Evolutionary conservation across 2,113 vertebrate genomes (phyloP), one percentile per base, ranked within the genome.

Genomic region (Melanostigma gelatinosum): DNA sequence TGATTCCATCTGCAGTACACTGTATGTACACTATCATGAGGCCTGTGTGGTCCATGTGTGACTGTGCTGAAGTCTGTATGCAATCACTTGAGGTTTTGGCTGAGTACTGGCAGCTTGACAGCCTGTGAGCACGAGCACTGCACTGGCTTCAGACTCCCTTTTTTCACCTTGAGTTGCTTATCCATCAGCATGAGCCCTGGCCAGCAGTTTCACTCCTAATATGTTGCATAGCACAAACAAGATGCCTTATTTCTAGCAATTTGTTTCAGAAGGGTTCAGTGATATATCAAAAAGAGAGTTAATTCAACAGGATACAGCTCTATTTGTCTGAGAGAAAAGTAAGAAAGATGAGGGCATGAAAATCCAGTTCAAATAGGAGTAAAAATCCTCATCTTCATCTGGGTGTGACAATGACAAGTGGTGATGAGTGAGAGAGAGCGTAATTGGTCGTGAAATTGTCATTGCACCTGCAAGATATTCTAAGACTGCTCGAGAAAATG

Each of bases 401-500:
- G 12, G 20, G 24, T 38, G 34, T 42, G 34, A 74, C 54, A 69
- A 12, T 80, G 77, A 75, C 79, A 83, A 83, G 42, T 61, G 22
- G 60, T 34, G 57, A 87, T 12, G 71, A 83, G 62, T 65, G 76
- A 68, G 69, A 72, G 40, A 36, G 36, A 61, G 72, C 16, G 70
- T 72, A 89, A 90, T 81, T 88, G 88, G 69, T 90, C 71, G 58
- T 80, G 80, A 85, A 82, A 83, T 80, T 88, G 89, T 87, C 80
- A 77, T 54, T 24, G 18, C 78, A 87, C 83, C 83, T 88, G 68
- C 58, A 62, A 62, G 68, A 85, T 75, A 77, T 84, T 79, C 52
- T 40, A 54, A 83, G 62, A 36, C 72, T 36, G 65, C 75, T 64
- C 22, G 1, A 60, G 67, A 85, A 85, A 80, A 69, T 79, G 79